These are phyloP conservation scores for Mus spicilegus DNA, from an alignment of 2,113 vertebrate species.

Conservation along the genomic window DNA sequence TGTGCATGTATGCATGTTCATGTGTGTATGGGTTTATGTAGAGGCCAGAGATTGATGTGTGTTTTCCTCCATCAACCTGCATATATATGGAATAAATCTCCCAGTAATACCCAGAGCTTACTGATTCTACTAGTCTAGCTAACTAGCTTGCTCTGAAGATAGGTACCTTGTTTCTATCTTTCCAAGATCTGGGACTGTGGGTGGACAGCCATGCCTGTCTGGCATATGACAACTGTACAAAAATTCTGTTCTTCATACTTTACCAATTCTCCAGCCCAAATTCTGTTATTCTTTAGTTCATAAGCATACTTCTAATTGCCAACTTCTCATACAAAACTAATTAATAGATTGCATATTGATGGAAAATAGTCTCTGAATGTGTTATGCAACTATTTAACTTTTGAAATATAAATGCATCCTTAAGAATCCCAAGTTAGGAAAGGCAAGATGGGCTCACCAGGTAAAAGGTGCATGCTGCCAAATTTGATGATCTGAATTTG, in stretches of 20 bases:
- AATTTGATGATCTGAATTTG: background rate
- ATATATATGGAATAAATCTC: background rate
- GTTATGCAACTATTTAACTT: slow-evolving; percentile 34
- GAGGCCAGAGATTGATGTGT: background rate
- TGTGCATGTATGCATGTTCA: background rate
- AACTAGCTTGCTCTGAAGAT: background rate
- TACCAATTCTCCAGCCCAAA: too few relatives aligned
- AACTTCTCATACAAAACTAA: background rate
- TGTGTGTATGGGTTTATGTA: background rate
- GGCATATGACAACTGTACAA: background rate
- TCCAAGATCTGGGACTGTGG: background rate
- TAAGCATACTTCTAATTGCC: background rate
- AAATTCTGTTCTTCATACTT: background rate
- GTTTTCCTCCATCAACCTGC: background rate
- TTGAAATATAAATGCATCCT: background rate
- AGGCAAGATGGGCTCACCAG: background rate
- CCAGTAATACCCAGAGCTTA: background rate
- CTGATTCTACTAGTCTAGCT: background rate
- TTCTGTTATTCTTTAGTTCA: slow-evolving; percentile 30
- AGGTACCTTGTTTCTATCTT: too few relatives aligned
- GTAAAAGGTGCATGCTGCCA: background rate
- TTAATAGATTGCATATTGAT: slow-evolving; percentile 6
- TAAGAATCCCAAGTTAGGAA: slow-evolving; percentile 14
- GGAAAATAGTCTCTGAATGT: background rate
- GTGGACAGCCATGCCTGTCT: too few relatives aligned